These are phyloP conservation scores for Macaca nemestrina DNA, from an alignment of 2,113 vertebrate species.

Conservation along the genomic window DNA sequence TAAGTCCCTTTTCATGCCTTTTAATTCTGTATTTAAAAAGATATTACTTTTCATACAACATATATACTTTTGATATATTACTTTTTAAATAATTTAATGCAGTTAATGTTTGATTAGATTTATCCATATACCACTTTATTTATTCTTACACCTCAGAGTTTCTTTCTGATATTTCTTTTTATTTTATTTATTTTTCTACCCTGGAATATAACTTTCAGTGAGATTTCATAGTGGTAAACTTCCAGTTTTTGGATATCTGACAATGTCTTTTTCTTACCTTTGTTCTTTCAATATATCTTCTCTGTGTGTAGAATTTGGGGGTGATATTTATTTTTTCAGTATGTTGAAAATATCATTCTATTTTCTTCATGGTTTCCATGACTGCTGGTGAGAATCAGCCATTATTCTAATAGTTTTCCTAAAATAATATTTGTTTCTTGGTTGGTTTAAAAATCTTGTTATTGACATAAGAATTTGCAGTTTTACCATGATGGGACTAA, in stretches of 20 bases:
- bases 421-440: not conserved
- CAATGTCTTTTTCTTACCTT: not conserved
- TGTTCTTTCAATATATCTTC: not conserved
- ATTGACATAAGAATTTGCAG: not conserved
- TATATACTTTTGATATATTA: not conserved
- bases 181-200: not conserved
- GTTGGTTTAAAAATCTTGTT: not conserved
- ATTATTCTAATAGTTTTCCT: not conserved
- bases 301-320: not conserved
- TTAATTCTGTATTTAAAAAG: not conserved
- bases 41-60: not conserved
- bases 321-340: not conserved
- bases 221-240: not conserved
- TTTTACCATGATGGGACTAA: not conserved
- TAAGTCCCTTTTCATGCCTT: not conserved
- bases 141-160: not conserved
- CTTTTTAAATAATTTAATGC: not conserved
- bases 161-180: not conserved
- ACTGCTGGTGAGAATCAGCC: not conserved
- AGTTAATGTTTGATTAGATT: not conserved
- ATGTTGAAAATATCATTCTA: not conserved
- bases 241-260: not conserved
- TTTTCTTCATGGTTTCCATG: slow-evolving; percentile 1
- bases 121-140: not conserved
- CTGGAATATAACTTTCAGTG: not conserved